Conservation (phyloP, 2,888 invertebrate genomes). For the Apodemia zela region DNA sequence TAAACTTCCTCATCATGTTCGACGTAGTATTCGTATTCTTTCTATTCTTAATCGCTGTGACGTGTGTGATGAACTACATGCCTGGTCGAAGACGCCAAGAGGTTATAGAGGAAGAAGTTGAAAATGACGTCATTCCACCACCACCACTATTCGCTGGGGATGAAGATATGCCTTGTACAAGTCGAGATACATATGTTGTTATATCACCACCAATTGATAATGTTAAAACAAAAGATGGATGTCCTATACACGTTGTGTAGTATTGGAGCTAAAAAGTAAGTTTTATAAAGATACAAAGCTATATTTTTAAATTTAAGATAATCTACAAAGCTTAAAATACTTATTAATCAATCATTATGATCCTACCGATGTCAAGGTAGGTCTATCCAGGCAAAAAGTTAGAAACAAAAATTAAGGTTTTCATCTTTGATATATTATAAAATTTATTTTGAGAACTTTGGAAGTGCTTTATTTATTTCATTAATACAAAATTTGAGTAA, state of each 20-base stretch:
- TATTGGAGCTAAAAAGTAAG: conserved; percentile 67
- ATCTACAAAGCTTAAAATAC: no score
- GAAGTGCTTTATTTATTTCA: background rate
- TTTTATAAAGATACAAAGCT: conserved; percentile 22
- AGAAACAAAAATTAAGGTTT: background rate
- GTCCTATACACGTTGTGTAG: conserved; percentile 76
- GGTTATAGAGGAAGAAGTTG: conserved; percentile 70
- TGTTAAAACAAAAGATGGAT: conserved; percentile 62
- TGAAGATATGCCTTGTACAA: conserved; percentile 49
- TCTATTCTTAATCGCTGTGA: conserved; percentile 90
- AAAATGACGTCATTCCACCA: conserved; percentile 72
- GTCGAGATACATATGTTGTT: conserved; percentile 72
- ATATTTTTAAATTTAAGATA: no score
- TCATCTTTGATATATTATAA: no score
- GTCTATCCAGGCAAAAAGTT: no score
- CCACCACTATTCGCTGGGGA: conserved; percentile 69
- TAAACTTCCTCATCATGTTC: conserved; percentile 93
- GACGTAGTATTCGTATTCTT: conserved; percentile 93
- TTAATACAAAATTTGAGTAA: background rate
- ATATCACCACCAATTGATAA: conserved; percentile 68
- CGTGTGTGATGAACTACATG: conserved; percentile 90
- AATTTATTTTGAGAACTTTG: background rate
- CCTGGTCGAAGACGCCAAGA: conserved; percentile 81
- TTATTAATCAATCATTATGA: no score
- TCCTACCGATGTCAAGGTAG: no score